These are phyloP conservation scores for Callyntrura guangdongensis DNA, from an alignment of 2,888 invertebrate species.

Conservation along the genomic window DNA sequence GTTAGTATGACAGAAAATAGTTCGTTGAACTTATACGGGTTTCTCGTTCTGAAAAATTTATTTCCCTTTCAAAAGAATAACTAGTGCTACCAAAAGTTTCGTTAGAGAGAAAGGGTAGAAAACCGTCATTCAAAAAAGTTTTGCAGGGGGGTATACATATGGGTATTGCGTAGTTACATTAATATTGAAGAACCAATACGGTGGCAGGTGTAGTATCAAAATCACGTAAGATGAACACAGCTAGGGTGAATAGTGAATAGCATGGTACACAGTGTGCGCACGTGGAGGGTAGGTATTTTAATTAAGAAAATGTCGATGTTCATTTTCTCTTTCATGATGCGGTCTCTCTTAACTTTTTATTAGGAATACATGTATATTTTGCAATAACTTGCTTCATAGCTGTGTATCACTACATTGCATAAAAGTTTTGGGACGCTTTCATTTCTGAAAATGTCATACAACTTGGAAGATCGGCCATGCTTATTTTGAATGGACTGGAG, in stretches of 20 bases:
- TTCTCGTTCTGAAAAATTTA: not conserved
- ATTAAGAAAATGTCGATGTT: slow-evolving; percentile 16
- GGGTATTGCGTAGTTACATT: too few species aligned
- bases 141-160: not conserved
- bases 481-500: too few species aligned
- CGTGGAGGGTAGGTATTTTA: slow-evolving; percentile 35
- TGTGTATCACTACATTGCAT: too few species aligned
- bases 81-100: not conserved
- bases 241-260: too few species aligned
- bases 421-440: too few species aligned
- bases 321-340: not conserved
- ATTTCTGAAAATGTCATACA: too few species aligned
- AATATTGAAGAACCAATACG: too few species aligned
- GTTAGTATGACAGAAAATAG: not conserved
- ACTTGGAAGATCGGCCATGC: too few species aligned
- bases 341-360: not conserved
- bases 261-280: too few species aligned
- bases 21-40: not conserved
- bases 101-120: not conserved
- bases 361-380: not conserved
- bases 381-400: not conserved
- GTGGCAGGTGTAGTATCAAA: too few species aligned
- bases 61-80: too few species aligned
- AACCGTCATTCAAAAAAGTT: not conserved
- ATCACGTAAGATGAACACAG: too few species aligned